Evolutionary conservation across 2,113 vertebrate species (phyloP).

Genomic region (Silurus asotus): DNA sequence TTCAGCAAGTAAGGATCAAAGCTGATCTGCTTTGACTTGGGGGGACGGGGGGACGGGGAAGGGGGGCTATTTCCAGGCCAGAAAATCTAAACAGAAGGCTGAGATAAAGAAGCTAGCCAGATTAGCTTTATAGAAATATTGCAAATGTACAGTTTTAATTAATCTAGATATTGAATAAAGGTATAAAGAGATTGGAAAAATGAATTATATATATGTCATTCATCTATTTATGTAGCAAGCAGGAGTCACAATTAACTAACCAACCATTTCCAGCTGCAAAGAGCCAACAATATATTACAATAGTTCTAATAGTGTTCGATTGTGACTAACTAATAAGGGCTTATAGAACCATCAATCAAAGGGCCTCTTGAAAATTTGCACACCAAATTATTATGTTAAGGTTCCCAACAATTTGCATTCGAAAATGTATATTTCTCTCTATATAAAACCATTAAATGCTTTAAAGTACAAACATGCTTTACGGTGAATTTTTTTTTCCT

Average conservation of each 20-base stretch:
- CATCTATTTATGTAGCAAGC: neutral
- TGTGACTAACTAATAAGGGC: neutral
- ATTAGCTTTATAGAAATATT: neutral
- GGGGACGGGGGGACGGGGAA: neutral
- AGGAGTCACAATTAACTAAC: neutral
- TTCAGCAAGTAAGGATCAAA: neutral
- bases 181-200: neutral
- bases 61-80: constrained; percentile 1
- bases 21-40: neutral
- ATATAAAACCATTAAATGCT: neutral
- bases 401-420: neutral
- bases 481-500: neutral
- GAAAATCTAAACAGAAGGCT: neutral
- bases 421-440: neutral
- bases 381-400: neutral
- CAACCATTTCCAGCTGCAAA: neutral
- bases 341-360: neutral
- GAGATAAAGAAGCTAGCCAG: neutral
- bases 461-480: neutral
- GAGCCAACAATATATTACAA: neutral
- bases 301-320: neutral
- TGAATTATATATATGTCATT: neutral
- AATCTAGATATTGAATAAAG: neutral
- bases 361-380: neutral
- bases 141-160: neutral